These are phyloP conservation scores for Oasisia sp. DNA, from an alignment of 2,888 invertebrate genomes.

Conservation along the genomic window DNA sequence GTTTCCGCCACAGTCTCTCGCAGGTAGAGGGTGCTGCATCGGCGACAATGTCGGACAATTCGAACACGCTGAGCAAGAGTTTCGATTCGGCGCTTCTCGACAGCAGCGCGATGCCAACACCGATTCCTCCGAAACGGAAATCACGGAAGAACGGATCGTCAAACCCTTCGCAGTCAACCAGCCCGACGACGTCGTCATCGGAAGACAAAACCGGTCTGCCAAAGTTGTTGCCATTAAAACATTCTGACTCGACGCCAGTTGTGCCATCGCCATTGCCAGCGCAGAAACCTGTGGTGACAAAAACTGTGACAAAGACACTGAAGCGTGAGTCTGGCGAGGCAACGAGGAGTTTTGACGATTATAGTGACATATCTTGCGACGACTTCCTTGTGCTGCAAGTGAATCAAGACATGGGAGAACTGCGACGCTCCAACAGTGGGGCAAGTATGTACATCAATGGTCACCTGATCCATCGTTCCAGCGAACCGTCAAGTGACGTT, in stretches of 20 bases:
- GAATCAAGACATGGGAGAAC: conserved; percentile 37
- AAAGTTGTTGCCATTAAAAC: not conserved
- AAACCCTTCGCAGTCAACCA: not conserved
- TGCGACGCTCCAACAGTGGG: conserved; percentile 59
- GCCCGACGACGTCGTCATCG: not conserved
- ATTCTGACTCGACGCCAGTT: not conserved
- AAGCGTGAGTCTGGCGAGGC: not conserved
- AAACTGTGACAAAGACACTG: not conserved
- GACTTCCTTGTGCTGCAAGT: conserved; percentile 33
- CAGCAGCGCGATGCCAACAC: not conserved
- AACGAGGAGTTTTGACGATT: conserved; percentile 21
- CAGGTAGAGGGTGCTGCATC: conserved; percentile 8
- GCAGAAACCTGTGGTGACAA: not conserved
- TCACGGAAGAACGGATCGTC: not conserved
- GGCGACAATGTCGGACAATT: not conserved
- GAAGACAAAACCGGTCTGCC: not conserved
- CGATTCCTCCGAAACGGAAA: not conserved
- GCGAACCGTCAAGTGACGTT: not conserved
- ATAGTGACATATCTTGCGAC: conserved; percentile 37
- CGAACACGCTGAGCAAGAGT: conserved; percentile 25
- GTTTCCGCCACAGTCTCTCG: conserved; percentile 24
- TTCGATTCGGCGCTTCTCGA: conserved; percentile 21
- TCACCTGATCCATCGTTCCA: conserved; percentile 38
- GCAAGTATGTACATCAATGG: conserved; percentile 53
- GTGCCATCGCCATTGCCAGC: not conserved